Percentiles rank a stretch among this genome's conserved stretches.
These are phyloP conservation scores for Catocala sponsa DNA, from an alignment of 2,888 invertebrate genomes.

Conservation along the genomic window DNA sequence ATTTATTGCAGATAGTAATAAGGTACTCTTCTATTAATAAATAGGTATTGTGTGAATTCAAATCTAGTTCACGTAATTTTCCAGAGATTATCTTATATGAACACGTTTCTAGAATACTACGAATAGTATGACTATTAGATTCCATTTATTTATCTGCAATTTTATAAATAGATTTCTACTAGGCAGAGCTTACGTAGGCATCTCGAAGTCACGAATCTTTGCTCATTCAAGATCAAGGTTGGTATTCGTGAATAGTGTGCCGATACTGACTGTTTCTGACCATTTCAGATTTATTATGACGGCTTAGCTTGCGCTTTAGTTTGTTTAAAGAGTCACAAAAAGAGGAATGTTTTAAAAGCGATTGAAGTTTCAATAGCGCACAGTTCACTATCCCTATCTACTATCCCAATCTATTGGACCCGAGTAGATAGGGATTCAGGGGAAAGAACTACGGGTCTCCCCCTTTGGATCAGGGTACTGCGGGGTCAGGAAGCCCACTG, in stretches of 20 bases:
- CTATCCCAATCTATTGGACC: too few relatives aligned
- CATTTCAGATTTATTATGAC: slow-evolving; percentile 10
- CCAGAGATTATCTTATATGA: slow-evolving; percentile 6
- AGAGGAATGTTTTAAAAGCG: slow-evolving; percentile 2
- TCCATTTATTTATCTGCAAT: slow-evolving; percentile 39
- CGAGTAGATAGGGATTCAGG: too few relatives aligned
- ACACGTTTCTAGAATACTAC: slow-evolving; percentile 18
- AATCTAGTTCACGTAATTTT: too few relatives aligned
- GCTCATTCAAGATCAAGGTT: slow-evolving; percentile 59
- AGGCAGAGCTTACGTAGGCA: slow-evolving; percentile 46
- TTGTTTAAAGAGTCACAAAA: neutral
- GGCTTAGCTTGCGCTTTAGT: neutral
- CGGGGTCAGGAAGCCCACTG: too few relatives aligned
- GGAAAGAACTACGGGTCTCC: too few relatives aligned
- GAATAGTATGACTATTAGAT: slow-evolving; percentile 25
- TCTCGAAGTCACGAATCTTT: slow-evolving; percentile 38
- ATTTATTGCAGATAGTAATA: neutral
- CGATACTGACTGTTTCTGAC: slow-evolving; percentile 22
- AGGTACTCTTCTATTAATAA: too few relatives aligned
- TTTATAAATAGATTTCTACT: slow-evolving; percentile 47
- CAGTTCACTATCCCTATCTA: too few relatives aligned
- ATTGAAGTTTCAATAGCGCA: slow-evolving; percentile 7
- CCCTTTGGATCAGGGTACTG: too few relatives aligned
- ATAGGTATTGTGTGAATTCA: too few relatives aligned
- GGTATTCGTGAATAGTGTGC: slow-evolving; percentile 33